Evolutionary conservation across 2,888 invertebrate species (phyloP).

Genomic region (Harpagoxenus sublaevis): DNA sequence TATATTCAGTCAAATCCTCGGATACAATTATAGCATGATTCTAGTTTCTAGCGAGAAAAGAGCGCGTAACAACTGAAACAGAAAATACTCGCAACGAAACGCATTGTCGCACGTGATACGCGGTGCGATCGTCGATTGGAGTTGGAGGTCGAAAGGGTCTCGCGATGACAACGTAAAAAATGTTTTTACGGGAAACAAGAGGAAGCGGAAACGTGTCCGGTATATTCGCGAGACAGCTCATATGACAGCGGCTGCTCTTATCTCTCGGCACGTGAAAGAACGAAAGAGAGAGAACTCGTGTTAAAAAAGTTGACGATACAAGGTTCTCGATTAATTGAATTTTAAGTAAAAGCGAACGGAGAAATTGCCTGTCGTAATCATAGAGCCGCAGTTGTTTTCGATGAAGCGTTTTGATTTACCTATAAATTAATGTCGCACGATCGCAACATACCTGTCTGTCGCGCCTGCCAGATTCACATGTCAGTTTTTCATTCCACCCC

Average conservation of each 20-base stretch:
- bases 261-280: not conserved
- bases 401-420: not conserved
- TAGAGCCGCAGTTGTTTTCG: not conserved
- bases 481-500: not conserved
- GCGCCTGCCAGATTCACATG: not conserved
- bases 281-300: not conserved
- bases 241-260: not conserved
- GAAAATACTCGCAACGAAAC: constrained; percentile 3
- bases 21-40: not conserved
- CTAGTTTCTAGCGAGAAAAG: not conserved
- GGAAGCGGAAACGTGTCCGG: constrained; percentile 39
- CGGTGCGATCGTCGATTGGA: not conserved
- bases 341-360: not conserved
- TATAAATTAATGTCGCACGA: too few relatives aligned
- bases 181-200: not conserved
- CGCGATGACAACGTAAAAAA: not conserved
- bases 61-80: not conserved
- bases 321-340: constrained; percentile 15
- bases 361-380: not conserved
- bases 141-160: not conserved
- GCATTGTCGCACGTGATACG: not conserved
- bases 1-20: too few relatives aligned
- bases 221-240: constrained; percentile 16
- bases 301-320: constrained; percentile 28
- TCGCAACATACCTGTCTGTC: not conserved